Percentiles rank a stretch among this genome's conserved stretches.
phyloP scores from a whole-genome alignment of 1,140 invertebrate species.

The Bombus balteatus region DNA sequence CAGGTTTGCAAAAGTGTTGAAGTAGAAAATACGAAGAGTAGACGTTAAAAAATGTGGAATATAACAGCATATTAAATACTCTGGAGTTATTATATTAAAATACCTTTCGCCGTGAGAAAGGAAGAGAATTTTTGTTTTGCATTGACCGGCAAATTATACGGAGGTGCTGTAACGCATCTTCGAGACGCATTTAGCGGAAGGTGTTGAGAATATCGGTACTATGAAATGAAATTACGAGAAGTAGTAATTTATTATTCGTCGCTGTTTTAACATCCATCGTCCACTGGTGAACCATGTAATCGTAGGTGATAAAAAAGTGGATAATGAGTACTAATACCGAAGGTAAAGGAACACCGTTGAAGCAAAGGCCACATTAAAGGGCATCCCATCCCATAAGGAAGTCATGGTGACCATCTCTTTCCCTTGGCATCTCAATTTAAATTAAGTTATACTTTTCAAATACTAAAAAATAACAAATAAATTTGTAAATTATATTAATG shows the following conservation, averaged over 20 bases:
- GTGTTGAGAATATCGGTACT: not conserved
- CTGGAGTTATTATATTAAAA: constrained; percentile 5
- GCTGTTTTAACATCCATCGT: not conserved
- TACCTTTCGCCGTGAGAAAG: not conserved
- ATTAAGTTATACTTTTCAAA: no score
- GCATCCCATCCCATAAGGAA: not conserved
- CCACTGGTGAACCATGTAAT: not conserved
- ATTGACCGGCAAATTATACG: not conserved
- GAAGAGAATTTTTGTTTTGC: not conserved
- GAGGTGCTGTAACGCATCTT: not conserved
- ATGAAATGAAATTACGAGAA: constrained; percentile 1
- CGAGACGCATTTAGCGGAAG: not conserved
- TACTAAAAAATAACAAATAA: not conserved
- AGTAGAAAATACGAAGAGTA: not conserved
- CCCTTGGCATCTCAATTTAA: not conserved
- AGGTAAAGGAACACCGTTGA: not conserved
- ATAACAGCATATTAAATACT: not conserved
- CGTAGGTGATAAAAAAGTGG: constrained; percentile 22
- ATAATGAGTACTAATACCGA: constrained; percentile 26
- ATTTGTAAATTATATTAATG: not conserved
- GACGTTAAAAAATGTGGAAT: not conserved
- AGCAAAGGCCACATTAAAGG: constrained; percentile 19
- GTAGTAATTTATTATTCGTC: constrained; percentile 29
- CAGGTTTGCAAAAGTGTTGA: not conserved
- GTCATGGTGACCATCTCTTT: not conserved